Base-by-base conservation (phyloP, 2,888 invertebrate genomes). In the Phyto melanocephala region DNA sequence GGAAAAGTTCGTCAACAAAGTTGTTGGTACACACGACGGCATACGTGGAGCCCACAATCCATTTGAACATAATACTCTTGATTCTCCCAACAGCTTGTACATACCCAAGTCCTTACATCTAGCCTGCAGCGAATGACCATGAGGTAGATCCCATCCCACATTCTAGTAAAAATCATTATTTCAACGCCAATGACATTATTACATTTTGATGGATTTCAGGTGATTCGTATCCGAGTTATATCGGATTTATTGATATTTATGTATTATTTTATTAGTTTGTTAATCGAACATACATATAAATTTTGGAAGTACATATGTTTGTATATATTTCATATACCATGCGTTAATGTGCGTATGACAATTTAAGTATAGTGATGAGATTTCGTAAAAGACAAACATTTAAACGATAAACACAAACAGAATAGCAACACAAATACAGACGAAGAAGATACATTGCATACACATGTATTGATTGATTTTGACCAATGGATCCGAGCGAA, bases 1-100 rank as follows among this genome's bases (percentile, higher is more conserved):
- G 87, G 96, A 96, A 90, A 96, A 97, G 91, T 97, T 97, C 47
- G 96, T 96, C 85, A 97, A 92, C 45, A 96, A 92, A 1, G 96
- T 96, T 33, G 97, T 97, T n/a, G 96, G 95, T 37, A 96, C 95
- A 89, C 97, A 97, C 81, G 95, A 94, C 1, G 97, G 97, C 88
- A 96, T 92, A 17, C 91, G 94, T 0, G 95, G 94, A 24, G 93
- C 93, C 97, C 97, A 97, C 67, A 93, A 93, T 1, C 96, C 96
- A 88, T 97, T 96, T 86, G 95, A 95, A 89, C 97, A 97, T 37
- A 94, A 93, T 42, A 96, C 92, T 68, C 93, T 91, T n/a, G 95
- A 93, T 67, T 95, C 95, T 24, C 97, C 97, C 81, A 95, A 93
- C 86, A 97, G 92, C 91, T 97, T 97, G 92, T 96, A 97, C 87